Conservation (phyloP, 2,113 vertebrate species). For the Pseudopodoces humilis region DNA sequence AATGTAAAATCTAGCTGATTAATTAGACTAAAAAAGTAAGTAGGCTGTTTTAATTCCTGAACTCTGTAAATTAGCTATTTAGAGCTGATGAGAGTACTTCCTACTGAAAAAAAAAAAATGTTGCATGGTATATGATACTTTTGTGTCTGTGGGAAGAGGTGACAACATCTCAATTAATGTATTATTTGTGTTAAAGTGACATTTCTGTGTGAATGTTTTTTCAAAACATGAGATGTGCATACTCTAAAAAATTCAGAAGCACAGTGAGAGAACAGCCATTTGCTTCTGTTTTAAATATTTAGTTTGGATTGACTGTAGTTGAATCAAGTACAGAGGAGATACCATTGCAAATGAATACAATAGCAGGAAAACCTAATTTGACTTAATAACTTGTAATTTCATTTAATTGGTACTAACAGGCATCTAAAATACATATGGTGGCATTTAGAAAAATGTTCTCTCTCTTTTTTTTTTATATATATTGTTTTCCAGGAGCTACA, state of each 20-base stretch:
- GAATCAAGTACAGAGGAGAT: not conserved
- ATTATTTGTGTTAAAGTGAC: not conserved
- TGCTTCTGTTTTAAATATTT: not conserved
- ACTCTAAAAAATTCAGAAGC: not conserved
- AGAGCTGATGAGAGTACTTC: not conserved
- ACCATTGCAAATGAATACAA: not conserved
- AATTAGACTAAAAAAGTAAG: not conserved
- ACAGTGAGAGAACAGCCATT: not conserved
- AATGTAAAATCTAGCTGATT: not conserved
- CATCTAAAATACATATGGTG: not conserved
- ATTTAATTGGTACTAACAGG: not conserved
- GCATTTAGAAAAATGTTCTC: not conserved
- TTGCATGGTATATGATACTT: not conserved
- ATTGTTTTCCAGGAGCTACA: not conserved
- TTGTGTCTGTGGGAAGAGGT: not conserved
- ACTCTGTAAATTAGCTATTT: not conserved
- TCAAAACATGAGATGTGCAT: not conserved
- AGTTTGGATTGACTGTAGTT: not conserved
- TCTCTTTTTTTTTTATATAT: not conserved
- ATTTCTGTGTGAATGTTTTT: not conserved
- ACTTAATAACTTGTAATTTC: not conserved
- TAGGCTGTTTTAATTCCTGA: not conserved
- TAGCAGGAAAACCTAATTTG: not conserved
- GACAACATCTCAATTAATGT: fast-evolving
- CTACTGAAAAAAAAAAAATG: not conserved